Base-by-base conservation (phyloP, 2,113 vertebrate species). In the Pundamilia nyererei region DNA sequence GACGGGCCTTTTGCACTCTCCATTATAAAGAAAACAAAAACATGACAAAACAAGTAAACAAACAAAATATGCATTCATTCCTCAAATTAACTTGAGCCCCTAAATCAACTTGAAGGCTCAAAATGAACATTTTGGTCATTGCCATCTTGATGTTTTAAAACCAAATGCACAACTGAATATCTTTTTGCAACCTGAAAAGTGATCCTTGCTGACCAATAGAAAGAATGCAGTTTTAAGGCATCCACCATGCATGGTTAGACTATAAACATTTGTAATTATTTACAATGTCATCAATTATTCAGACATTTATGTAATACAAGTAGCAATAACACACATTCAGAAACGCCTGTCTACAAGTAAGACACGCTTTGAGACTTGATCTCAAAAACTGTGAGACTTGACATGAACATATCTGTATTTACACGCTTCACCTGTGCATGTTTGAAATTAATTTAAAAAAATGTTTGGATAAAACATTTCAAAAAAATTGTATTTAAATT, bases 361-460 rank as follows among this genome's bases (percentile, higher is more conserved):
- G 14, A 29, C 14, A 4, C 24, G n/a, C 68, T 29, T 45, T 7
- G 68, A 47, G 21, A 75, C 68, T 42, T 42, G n/a, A 70, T 15
- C 68, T 45, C 13, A 26, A 45, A 72, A 45, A 40, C 10, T 68
- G 62, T 68, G 62, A 68, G 6, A 68, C 35, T 40, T 40, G 7
- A 40, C 40, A 15, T 45, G 40, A 26, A 10, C 7, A 72, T 29
- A 26, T 29, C 40, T 47, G 21, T 72, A 47, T 26, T 72, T 72
- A 45, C 14, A 10, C 1, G 40, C 12, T 72, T 42, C n/a, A 15
- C 5, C 40, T 72, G 40, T 26, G 6, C 14, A 72, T 45, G 68
- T 72, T 45, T 33, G 58, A 33, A 62, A 60, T 60, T 10, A 26
- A 55, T 55, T 11, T 0, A 0, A 29, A 55, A 60, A 58, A 17